Percentiles rank a stretch among this genome's conserved stretches.
These are phyloP conservation scores for Lithobates sylvaticus DNA, from an alignment of 2,797 vertebrate genomes.

Conservation along the genomic window DNA sequence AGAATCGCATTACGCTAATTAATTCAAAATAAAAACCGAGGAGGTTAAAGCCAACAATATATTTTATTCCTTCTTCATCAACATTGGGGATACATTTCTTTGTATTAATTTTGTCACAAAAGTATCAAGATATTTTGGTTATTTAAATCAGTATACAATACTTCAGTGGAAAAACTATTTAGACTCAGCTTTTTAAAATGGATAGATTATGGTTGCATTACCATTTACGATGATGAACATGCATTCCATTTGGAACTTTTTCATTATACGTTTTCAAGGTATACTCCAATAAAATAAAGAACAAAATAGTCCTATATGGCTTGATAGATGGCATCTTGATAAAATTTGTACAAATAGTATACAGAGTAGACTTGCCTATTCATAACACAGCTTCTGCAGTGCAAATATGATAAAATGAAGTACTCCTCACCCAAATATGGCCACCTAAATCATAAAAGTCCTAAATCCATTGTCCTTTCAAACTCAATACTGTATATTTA, in stretches of 20 bases:
- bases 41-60: background rate
- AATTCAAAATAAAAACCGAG: slow-evolving; percentile 21
- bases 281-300: too few species aligned
- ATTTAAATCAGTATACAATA: too few species aligned
- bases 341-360: background rate
- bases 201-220: background rate
- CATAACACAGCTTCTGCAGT: background rate
- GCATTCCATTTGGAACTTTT: background rate
- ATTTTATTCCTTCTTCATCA: background rate
- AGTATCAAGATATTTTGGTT: too few species aligned
- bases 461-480: too few species aligned
- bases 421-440: background rate
- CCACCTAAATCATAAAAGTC: too few species aligned
- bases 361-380: background rate
- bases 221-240: background rate
- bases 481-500: too few species aligned
- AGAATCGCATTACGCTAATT: slow-evolving; percentile 26
- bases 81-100: background rate
- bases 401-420: background rate
- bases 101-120: background rate
- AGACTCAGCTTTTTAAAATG: background rate
- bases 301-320: too few species aligned
- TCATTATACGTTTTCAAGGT: too few species aligned
- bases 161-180: background rate
- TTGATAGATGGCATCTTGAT: too few species aligned